Evolutionary conservation across 1,140 invertebrate genomes (phyloP).

Genomic region (Phymorhynchus buccinoides): DNA sequence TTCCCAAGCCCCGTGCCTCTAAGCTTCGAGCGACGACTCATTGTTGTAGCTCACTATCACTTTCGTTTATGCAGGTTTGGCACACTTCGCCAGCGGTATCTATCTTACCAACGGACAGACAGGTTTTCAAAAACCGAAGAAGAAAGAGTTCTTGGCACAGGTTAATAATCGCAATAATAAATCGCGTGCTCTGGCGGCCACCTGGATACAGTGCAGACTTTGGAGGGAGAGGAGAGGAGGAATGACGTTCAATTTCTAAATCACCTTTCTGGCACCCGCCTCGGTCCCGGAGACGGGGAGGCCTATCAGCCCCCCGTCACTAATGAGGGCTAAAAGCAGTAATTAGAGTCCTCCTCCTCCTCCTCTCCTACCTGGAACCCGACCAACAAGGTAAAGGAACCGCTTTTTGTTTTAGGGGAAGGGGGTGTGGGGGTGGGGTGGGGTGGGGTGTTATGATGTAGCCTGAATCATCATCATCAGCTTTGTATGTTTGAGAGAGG

Average conservation of each 20-base stretch:
- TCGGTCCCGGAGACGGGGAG: background rate
- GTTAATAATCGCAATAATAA: no score
- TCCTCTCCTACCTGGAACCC: background rate
- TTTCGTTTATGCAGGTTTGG: no score
- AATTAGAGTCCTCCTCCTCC: conserved; percentile 21
- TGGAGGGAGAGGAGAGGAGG: no score
- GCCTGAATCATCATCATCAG: conserved; percentile 11
- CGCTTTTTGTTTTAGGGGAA: background rate
- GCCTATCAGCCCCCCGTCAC: conserved; percentile 7
- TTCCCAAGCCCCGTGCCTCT: no score
- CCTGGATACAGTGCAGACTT: background rate
- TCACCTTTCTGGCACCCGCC: conserved; percentile 11
- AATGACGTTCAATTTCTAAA: conserved; percentile 28
- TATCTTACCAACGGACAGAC: no score
- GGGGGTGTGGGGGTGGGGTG: no score
- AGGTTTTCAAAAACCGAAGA: no score
- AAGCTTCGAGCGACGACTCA: no score
- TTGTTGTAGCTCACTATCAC: no score
- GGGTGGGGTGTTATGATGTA: no score
- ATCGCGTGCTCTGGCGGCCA: background rate
- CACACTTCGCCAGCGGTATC: no score
- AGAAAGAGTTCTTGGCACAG: no score
- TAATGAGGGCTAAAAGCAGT: conserved; percentile 29
- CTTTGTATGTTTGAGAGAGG: background rate
- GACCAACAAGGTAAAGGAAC: background rate